These are phyloP conservation scores for Neodontobutis hainanensis DNA, from an alignment of 2,113 vertebrate genomes.

Conservation along the genomic window DNA sequence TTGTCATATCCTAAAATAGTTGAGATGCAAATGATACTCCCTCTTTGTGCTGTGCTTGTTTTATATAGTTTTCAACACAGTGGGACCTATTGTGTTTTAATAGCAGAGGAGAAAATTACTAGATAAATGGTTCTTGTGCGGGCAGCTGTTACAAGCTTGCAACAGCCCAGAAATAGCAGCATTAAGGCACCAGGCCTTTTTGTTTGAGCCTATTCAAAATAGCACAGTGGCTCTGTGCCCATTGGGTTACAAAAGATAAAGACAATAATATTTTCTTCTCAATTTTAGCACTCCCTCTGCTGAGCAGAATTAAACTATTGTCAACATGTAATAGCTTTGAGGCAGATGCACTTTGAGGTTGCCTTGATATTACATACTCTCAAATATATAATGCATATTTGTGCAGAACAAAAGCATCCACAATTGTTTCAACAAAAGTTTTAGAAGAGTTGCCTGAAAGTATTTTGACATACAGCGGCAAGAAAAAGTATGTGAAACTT, in stretches of 20 bases:
- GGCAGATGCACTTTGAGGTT: too few relatives aligned
- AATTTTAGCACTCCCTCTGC: background rate
- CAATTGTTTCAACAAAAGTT: too few relatives aligned
- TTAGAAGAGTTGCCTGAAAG: too few relatives aligned
- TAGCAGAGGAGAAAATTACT: slow-evolving; percentile 57
- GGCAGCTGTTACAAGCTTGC: slow-evolving; percentile 50
- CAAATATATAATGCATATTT: too few relatives aligned
- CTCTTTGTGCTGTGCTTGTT: slow-evolving; percentile 6
- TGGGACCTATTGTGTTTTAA: slow-evolving; percentile 58
- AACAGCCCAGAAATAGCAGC: slow-evolving; percentile 50
- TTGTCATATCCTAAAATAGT: background rate
- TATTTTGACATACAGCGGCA: too few relatives aligned
- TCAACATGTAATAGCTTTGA: slow-evolving; percentile 6
- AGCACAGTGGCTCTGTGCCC: slow-evolving; percentile 11
- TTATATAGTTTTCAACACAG: slow-evolving; percentile 61
- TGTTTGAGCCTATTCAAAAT: slow-evolving; percentile 18
- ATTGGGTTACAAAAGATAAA: slow-evolving; percentile 10
- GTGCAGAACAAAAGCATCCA: too few relatives aligned
- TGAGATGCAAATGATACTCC: slow-evolving; percentile 1
- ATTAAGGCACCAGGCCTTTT: slow-evolving; percentile 6
- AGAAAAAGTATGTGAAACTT: too few relatives aligned
- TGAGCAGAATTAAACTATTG: background rate
- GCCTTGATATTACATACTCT: too few relatives aligned
- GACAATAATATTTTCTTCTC: background rate
- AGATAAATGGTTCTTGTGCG: slow-evolving; percentile 53